Percentiles rank a stretch among this genome's conserved stretches.
These are phyloP conservation scores for Genyomyrus donnyi DNA, from an alignment of 2,113 vertebrate species.

Conservation along the genomic window DNA sequence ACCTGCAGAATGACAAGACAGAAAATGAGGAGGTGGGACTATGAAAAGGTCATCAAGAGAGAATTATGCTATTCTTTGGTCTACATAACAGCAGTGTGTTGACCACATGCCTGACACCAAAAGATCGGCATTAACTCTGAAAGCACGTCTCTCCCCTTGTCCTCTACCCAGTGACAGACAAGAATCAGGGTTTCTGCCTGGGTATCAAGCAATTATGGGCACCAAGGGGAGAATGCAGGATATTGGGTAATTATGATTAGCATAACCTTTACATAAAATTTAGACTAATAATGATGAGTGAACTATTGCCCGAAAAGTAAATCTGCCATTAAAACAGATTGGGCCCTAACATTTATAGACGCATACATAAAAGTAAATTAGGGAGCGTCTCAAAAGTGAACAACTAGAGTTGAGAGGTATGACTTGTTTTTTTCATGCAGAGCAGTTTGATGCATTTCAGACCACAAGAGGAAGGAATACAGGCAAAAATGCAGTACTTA, in stretches of 20 bases:
- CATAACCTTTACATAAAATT: neutral
- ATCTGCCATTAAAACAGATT: slow-evolving; percentile 2
- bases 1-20: slow-evolving; percentile 22
- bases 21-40: neutral
- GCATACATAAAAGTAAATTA: neutral
- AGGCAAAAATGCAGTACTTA: neutral
- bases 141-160: neutral
- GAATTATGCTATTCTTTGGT: neutral
- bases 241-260: neutral
- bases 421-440: neutral
- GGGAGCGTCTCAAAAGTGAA: neutral
- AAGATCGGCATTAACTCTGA: neutral
- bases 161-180: neutral
- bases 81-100: neutral
- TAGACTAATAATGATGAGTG: slow-evolving; percentile 2
- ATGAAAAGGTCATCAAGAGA: slow-evolving; percentile 12
- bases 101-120: neutral
- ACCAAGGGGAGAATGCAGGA: neutral
- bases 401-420: neutral
- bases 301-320: slow-evolving; percentile 2
- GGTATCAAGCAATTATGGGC: neutral
- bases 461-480: neutral
- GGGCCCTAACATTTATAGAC: neutral
- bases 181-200: neutral
- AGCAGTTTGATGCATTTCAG: neutral